phyloP scores from a whole-genome alignment of 2,797 vertebrate genomes.

The Holocentrus rufus region DNA sequence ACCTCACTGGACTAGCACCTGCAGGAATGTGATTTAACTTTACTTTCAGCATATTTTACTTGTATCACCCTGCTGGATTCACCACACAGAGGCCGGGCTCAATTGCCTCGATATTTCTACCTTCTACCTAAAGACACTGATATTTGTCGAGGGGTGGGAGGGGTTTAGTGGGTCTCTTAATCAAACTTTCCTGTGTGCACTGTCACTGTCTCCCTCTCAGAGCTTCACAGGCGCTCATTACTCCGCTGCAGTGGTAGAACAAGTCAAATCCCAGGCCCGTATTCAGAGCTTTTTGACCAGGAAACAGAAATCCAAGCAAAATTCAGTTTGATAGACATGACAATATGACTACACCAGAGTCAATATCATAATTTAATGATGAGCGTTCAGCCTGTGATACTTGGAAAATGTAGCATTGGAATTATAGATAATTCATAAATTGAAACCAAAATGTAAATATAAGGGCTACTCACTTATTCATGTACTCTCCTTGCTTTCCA shows the following conservation, averaged over 20 bases:
- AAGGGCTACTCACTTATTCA: too few relatives aligned
- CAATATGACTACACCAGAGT: too few relatives aligned
- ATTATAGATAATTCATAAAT: too few relatives aligned
- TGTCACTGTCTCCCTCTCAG: conserved; percentile 35
- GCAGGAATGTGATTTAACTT: conserved; percentile 73
- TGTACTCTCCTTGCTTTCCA: too few relatives aligned
- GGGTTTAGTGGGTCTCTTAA: conserved; percentile 59
- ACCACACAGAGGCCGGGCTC: conserved; percentile 48
- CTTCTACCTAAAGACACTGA: conserved; percentile 61
- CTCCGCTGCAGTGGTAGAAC: background rate
- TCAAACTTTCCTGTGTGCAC: conserved; percentile 43
- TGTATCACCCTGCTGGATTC: conserved; percentile 58
- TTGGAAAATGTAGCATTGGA: too few relatives aligned
- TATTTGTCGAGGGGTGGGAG: conserved; percentile 40
- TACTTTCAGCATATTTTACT: conserved; percentile 71
- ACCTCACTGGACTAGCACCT: conserved; percentile 62
- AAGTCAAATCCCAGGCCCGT: too few relatives aligned
- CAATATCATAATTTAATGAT: too few relatives aligned
- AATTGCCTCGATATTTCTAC: conserved; percentile 68
- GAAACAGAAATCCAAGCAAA: too few relatives aligned
- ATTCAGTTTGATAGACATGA: too few relatives aligned
- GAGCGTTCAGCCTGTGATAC: too few relatives aligned
- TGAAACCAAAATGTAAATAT: too few relatives aligned
- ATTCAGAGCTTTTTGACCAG: too few relatives aligned
- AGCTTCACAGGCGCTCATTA: conserved; percentile 70